Conservation (phyloP, 2,888 invertebrate genomes). For the Zygogramma bicolorata region DNA sequence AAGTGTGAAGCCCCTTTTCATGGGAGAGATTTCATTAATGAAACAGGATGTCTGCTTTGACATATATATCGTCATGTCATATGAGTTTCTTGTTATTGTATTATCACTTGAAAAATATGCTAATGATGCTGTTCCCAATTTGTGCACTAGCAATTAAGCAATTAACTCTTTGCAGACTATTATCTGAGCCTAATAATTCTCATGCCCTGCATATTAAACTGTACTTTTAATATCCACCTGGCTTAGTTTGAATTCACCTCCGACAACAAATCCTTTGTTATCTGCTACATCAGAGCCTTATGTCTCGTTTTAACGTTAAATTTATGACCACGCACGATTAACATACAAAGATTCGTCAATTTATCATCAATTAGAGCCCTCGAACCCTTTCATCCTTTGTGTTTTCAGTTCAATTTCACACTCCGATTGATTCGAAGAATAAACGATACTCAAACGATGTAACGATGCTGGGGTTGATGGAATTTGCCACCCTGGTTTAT, state of each 20-base stretch:
- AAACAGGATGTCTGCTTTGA: no score
- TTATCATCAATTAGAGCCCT: slow-evolving; percentile 60
- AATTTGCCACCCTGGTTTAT: slow-evolving; percentile 24
- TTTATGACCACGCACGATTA: slow-evolving; percentile 45
- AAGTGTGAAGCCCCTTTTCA: no score
- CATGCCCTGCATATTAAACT: slow-evolving; percentile 34
- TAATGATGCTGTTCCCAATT: slow-evolving; percentile 25
- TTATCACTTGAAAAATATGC: slow-evolving; percentile 25
- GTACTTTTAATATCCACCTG: slow-evolving; percentile 26
- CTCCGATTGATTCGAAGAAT: slow-evolving; percentile 53
- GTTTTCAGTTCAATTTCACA: slow-evolving; percentile 54
- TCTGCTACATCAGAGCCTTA: slow-evolving; percentile 27
- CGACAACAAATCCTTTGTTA: slow-evolving; percentile 29
- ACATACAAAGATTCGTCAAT: slow-evolving; percentile 59
- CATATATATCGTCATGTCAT: no score
- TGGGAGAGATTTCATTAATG: no score
- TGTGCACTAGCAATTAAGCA: slow-evolving; percentile 27
- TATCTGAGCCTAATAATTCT: slow-evolving; percentile 32
- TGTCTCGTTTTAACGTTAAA: slow-evolving; percentile 19
- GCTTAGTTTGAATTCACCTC: slow-evolving; percentile 29
- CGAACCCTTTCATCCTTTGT: slow-evolving; percentile 53
- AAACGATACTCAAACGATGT: slow-evolving; percentile 50
- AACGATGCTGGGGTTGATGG: slow-evolving; percentile 28
- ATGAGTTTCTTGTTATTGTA: no score
- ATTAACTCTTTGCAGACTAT: slow-evolving; percentile 37